phyloP scores from a whole-genome alignment of 2,797 vertebrate genomes.

The Amphiprion clarkii region DNA sequence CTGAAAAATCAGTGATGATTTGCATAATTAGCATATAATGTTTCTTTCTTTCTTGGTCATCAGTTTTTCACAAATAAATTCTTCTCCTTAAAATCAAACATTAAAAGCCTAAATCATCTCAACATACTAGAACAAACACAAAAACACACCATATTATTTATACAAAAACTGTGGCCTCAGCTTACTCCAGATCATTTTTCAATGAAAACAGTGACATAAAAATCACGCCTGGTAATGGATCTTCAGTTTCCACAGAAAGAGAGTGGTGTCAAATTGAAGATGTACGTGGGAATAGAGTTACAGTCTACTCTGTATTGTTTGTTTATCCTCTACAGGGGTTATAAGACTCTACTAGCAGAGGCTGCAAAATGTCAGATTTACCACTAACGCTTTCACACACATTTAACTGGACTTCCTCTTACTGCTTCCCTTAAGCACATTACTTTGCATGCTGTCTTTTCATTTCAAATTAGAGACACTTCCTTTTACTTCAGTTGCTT shows the following conservation, averaged over 20 bases:
- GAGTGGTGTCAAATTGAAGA: conserved; percentile 52
- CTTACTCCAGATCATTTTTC: conserved; percentile 23
- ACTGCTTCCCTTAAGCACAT: conserved; percentile 56
- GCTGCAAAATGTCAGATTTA: conserved; percentile 14
- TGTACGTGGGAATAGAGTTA: conserved; percentile 48
- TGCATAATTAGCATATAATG: no score
- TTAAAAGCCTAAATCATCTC: background rate
- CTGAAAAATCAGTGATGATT: no score
- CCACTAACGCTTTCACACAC: conserved; percentile 19
- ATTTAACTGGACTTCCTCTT: conserved; percentile 70
- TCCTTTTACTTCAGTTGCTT: conserved; percentile 45
- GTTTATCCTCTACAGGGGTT: conserved; percentile 28
- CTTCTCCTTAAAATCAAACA: background rate
- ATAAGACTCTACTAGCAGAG: conserved; percentile 7
- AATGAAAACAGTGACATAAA: conserved; percentile 27
- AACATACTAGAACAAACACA: background rate
- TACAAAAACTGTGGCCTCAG: background rate
- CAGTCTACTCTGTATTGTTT: conserved; percentile 48
- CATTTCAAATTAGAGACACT: conserved; percentile 39
- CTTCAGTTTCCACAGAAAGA: conserved; percentile 40
- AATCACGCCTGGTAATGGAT: conserved; percentile 38
- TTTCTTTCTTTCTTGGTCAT: no score
- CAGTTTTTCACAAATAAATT: background rate
- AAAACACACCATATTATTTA: background rate
- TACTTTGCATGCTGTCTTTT: conserved; percentile 55